A percentile compares a stretch with the other conserved stretches of the same genome.
These are phyloP conservation scores for Cryptoprocta ferox DNA, from an alignment of 2,797 vertebrate species.

Conservation along the genomic window DNA sequence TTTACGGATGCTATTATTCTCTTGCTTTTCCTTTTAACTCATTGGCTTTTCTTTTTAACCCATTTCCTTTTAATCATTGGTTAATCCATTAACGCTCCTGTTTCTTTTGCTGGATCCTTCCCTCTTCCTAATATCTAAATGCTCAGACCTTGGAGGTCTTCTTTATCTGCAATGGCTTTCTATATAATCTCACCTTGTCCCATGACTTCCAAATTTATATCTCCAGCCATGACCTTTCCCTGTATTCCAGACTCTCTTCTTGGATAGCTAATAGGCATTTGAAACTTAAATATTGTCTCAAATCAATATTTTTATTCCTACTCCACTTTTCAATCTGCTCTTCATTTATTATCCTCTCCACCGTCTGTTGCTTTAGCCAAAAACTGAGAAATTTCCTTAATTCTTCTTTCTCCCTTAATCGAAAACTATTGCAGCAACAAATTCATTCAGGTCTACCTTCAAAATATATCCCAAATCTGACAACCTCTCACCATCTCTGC, in stretches of 20 bases:
- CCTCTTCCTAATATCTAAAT: background rate
- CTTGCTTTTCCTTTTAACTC: background rate
- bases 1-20: background rate
- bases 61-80: background rate
- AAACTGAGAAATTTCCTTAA: background rate
- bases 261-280: background rate
- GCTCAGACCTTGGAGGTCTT: background rate
- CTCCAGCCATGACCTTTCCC: background rate
- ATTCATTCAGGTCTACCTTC: background rate
- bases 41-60: background rate
- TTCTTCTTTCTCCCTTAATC: background rate
- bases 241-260: background rate
- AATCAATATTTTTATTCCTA: background rate
- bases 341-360: background rate
- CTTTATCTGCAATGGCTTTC: background rate
- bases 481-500: background rate
- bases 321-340: background rate
- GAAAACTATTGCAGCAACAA: background rate
- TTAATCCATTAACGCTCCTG: background rate
- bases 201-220: background rate
- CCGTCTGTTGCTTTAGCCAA: background rate
- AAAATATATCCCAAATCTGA: background rate
- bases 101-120: background rate
- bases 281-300: background rate
- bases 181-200: background rate